A percentile compares a stretch with the other conserved stretches of the same genome.
These are phyloP conservation scores for Cyprinella venusta DNA, from an alignment of 2,797 vertebrate species.

Conservation along the genomic window DNA sequence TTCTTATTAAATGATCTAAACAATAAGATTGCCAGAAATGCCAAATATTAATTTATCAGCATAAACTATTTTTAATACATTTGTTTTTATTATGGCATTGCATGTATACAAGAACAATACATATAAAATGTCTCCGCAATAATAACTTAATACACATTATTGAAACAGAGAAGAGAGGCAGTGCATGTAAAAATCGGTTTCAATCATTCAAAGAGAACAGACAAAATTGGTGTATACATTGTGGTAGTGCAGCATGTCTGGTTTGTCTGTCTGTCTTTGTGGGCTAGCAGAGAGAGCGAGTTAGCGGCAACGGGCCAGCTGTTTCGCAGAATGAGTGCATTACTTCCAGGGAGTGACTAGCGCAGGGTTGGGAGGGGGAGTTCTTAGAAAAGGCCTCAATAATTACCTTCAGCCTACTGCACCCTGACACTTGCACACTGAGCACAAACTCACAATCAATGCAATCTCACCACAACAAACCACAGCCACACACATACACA, in stretches of 20 bases:
- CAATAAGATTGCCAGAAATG: not conserved
- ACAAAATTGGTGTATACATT: constrained; percentile 47
- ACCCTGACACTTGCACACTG: constrained; percentile 63
- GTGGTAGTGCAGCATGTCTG: constrained; percentile 66
- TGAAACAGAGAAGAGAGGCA: not conserved
- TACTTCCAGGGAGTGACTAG: constrained; percentile 79
- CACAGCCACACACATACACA: constrained; percentile 44
- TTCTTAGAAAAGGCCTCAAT: constrained; percentile 83
- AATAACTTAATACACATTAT: not conserved
- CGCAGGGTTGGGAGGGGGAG: constrained; percentile 75
- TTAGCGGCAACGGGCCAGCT: constrained; percentile 77
- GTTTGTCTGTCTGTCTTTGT: constrained; percentile 71
- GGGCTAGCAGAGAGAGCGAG: constrained; percentile 72
- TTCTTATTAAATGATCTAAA: constrained; percentile 2
- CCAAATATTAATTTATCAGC: not conserved
- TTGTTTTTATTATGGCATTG: not conserved
- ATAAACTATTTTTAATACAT: not conserved
- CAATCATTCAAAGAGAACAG: constrained; percentile 6
- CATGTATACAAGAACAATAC: not conserved
- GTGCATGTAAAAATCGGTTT: not conserved
- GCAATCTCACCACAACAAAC: constrained; percentile 56
- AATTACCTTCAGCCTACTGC: constrained; percentile 84
- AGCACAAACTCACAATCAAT: constrained; percentile 51
- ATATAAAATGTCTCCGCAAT: not conserved
- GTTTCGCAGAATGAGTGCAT: constrained; percentile 80